Percentiles rank a stretch among this genome's conserved stretches.
Conservation (phyloP, 2,888 invertebrate genomes). For the Scaptodrosophila latifasciaeformis region DNA sequence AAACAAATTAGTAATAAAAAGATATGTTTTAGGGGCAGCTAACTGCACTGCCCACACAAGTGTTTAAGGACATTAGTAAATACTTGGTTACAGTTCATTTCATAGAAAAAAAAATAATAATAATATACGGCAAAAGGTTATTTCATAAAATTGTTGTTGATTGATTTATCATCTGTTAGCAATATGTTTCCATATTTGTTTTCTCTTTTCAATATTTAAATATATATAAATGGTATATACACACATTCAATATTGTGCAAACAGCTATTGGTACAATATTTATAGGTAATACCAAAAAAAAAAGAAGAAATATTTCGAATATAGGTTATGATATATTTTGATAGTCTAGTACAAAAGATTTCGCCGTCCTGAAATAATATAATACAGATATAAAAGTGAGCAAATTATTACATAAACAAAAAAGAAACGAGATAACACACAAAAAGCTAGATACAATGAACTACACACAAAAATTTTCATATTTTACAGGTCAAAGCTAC, state of each 20-base stretch:
- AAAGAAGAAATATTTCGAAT: conserved; percentile 21
- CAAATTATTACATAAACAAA: conserved; percentile 48
- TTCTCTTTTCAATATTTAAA: conserved; percentile 33
- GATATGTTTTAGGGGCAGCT: not conserved
- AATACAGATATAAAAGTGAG: conserved; percentile 76
- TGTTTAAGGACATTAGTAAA: conserved; percentile 37
- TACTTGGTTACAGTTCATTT: not conserved
- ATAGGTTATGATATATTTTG: conserved; percentile 44
- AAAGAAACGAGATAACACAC: conserved; percentile 24
- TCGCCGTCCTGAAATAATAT: conserved; percentile 80
- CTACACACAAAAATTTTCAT: not conserved
- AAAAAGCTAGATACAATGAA: conserved; percentile 8
- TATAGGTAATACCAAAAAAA: conserved; percentile 19
- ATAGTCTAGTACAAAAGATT: conserved; percentile 79
- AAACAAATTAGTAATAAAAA: conserved; percentile 48
- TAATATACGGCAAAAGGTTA: conserved; percentile 20
- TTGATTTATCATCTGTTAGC: not conserved
- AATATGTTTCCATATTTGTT: conserved; percentile 5
- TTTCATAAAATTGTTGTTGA: no score
- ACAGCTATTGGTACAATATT: not conserved
- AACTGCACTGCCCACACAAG: conserved; percentile 2
- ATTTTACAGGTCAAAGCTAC: no score
- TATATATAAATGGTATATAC: conserved; percentile 4
- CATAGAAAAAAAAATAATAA: not conserved
- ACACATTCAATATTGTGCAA: not conserved